phyloP scores from a whole-genome alignment of 2,113 vertebrate genomes.

The Shinisaurus crocodilurus region DNA sequence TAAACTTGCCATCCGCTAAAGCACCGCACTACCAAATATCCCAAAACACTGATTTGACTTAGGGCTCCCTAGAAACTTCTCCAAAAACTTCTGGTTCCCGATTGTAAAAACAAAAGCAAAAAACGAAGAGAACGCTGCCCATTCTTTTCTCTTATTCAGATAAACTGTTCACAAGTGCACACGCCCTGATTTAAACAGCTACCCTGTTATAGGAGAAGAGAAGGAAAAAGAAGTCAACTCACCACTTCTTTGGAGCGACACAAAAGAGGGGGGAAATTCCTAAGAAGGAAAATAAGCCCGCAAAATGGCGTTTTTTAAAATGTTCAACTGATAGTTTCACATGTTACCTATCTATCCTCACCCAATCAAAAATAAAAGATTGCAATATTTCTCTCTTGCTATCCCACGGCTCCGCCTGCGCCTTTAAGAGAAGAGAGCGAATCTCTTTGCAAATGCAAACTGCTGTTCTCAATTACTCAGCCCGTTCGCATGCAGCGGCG shows the following conservation, averaged over 20 bases:
- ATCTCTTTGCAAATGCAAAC: not conserved
- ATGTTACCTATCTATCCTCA: not conserved
- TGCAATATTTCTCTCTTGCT: not conserved
- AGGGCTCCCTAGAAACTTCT: not conserved
- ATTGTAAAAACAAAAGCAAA: not conserved
- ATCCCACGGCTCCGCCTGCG: slow-evolving; percentile 13
- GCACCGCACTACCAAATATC: not conserved
- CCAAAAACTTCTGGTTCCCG: not conserved
- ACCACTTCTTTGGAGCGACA: slow-evolving; percentile 24
- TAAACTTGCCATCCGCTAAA: no score
- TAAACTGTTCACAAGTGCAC: not conserved
- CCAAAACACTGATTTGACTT: not conserved
- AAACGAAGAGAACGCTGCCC: not conserved
- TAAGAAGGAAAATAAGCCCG: not conserved
- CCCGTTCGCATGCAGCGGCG: not conserved
- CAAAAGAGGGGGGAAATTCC: not conserved
- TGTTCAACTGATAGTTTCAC: slow-evolving; percentile 1
- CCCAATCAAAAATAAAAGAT: not conserved
- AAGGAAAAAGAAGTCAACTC: slow-evolving; percentile 11
- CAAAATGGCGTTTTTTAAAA: slow-evolving; percentile 47
- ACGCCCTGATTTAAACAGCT: not conserved
- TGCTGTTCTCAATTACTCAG: slow-evolving; percentile 5
- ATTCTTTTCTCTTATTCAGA: not conserved
- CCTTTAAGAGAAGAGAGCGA: slow-evolving; percentile 34
- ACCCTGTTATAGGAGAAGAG: not conserved